Base-by-base conservation (phyloP, 2,113 vertebrate genomes). In the Bombycilla garrulus region DNA sequence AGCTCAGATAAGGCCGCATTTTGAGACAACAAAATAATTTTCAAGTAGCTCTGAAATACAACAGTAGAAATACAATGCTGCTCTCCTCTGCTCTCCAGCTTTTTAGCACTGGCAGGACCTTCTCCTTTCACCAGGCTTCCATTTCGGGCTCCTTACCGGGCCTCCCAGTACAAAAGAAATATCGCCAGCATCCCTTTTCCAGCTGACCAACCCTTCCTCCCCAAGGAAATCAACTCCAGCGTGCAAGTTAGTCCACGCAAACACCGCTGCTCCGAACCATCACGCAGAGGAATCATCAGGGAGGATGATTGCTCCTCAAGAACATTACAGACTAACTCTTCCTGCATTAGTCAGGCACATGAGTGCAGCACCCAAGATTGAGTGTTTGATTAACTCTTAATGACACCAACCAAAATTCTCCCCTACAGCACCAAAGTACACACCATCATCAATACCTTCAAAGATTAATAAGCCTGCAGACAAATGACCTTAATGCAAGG, bases 41-140 rank as follows among this genome's bases (percentile, higher is more conserved):
- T 35, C 50, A 73, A 48, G 53, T 7, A 79, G 44, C 25, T 71
- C 36, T 33, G 44, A 67, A 91, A 89, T 17, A 57, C 7, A 81
- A 0, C n/a, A n/a, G n/a, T n/a, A n/a, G 44, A 67, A 91, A 89
- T 17, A 57, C 7, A 81, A 0, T 0, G 0, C 15, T 40, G 12
- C 10, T 26, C 45, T 86, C 24, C 45, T 42, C 51, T 61, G 7
- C 38, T 7, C 51, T 78, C 42, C 60, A 64, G 4, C 16, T 86
- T 76, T 62, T 9, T 1, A 60, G 57, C 53, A 61, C 35, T 48
- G 7, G 16, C 31, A 48, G 48, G 12, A 58, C 29, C 29, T 42
- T 23, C 33, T 74, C 54, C 13, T 77, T 57, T 38, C 6, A 36
- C 8, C 22, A 81, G 28, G 29, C 19, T 91, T 33, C 67, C 71